Base-by-base conservation (phyloP, 2,888 invertebrate species). In the Catocala sponsa region DNA sequence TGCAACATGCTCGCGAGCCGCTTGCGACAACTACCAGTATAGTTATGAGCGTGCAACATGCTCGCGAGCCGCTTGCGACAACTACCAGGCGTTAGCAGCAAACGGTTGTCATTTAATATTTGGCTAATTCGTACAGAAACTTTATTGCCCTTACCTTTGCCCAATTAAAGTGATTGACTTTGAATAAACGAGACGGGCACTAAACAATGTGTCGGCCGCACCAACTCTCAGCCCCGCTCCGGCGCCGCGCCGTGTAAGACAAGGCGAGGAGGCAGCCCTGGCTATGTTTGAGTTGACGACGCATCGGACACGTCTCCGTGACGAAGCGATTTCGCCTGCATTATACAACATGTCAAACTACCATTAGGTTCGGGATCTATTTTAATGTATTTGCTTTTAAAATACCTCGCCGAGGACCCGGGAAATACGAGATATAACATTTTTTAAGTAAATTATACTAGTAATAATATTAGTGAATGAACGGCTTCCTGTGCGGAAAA, bases 271-370 rank as follows among this genome's bases (percentile, higher is more conserved):
- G 35, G 9, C 35, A 38, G 35, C 9, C 35, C 41, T 46, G 13
- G 0, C 25, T 44, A 44, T 46, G 25, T 32, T 12, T 13, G n/a
- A 38, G 59, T 71, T 73, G 76, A 76, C 74, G 56, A 55, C 59
- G 58, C 70, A 79, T 79, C 72, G 68, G 55, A 67, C 67, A 68
- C 62, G 72, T 68, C 65, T 61, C 63, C 70, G 69, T 82, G 84
- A 84, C 79, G 65, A 68, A 61, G 82, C 76, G 63, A 74, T 80
- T 82, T 79, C 46, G 65, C 53, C 12, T 66, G 57, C 56, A 68
- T 66, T 63, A 51, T 65, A 57, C 70, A 60, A 35, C 63, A 62
- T 68, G 66, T 70, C 70, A 65, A 48, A 58, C 38, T 55, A 55
- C 62, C 63, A 74, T 74, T 74, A 63, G 64, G 65, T 69, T 64